Evolutionary conservation across 2,888 invertebrate species (phyloP), one percentile per base, ranked within the genome.

Genomic region (Rhaphigaster nebulosa): DNA sequence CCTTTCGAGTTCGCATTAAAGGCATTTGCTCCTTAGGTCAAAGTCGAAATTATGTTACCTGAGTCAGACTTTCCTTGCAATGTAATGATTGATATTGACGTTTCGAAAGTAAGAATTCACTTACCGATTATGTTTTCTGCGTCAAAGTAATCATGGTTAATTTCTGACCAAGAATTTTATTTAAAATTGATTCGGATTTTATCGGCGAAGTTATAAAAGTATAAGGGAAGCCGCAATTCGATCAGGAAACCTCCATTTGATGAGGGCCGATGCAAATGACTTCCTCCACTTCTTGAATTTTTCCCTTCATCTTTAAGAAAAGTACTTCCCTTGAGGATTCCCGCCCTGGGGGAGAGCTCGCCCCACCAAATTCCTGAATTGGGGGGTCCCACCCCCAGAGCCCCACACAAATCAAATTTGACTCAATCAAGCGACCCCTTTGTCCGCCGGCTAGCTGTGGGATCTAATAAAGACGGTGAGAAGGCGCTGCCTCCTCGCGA

Each of bases 351-450:
- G 52, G 76, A 29, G 26, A n/a, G 52, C 12, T 18, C 76, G 10
- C 89, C 65, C 89, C 50, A 26, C 70, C 23, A 89, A 89, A 76
- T 76, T 76, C 76, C 89, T 45, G 50, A 45, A 76, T 45, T 76
- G 38, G 52, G 70, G 70, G 70, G 50, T 29, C 89, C 41, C 70
- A 15, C 70, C 76, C 52, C 76, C 45, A n/a, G 45, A 41, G 84
- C 84, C 70, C 89, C 41, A n/a, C 70, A 52, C 90, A 90, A 90
- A 90, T 90, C 90, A 90, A 90, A 90, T 90, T 90, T 90, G 90
- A 90, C 90, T 90, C 90, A 90, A 90, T 90, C 90, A 90, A 87
- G 87, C 52, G 84, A 56, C 84, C 65, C 90, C 76, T 90, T 90
- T 90, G 90, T 90, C 87, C 90, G 89, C 65, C 89, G 76, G 88